Percentiles rank a stretch among this genome's conserved stretches.
Evolutionary conservation across 2,888 invertebrate species (phyloP).

Genomic region (Arrhopalites spinosus): DNA sequence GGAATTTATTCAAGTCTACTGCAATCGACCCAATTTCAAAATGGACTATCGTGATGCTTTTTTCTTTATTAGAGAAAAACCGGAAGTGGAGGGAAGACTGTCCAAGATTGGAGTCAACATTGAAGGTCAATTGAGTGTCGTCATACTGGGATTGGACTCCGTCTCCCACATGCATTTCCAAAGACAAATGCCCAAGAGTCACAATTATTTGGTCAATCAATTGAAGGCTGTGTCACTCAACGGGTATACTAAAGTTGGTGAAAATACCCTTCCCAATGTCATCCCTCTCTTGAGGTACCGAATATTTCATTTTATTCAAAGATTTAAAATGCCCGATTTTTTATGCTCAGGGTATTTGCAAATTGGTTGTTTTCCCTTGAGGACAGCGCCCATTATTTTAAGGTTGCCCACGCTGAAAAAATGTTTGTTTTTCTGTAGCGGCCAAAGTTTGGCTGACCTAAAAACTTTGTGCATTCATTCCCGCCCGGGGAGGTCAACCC

Average conservation of each 20-base stretch:
- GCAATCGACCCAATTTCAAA: constrained; percentile 7
- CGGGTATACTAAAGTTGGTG: constrained; percentile 61
- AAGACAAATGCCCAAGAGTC: constrained; percentile 58
- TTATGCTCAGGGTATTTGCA: too few relatives aligned
- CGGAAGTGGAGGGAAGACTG: background rate
- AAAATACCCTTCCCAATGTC: constrained; percentile 63
- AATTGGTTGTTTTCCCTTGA: too few relatives aligned
- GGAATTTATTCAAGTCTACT: background rate
- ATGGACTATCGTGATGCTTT: constrained; percentile 16
- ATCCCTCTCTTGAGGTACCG: too few relatives aligned
- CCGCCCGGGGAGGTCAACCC: too few relatives aligned
- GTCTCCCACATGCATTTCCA: constrained; percentile 59
- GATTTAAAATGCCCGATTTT: too few relatives aligned
- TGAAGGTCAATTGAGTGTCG: constrained; percentile 55
- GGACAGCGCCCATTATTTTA: too few relatives aligned
- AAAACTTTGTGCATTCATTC: too few relatives aligned
- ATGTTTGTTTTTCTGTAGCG: too few relatives aligned
- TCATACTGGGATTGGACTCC: constrained; percentile 59
- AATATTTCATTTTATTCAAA: too few relatives aligned
- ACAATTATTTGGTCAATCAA: constrained; percentile 55
- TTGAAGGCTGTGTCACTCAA: constrained; percentile 57
- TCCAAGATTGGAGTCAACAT: background rate
- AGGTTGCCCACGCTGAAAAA: too few relatives aligned
- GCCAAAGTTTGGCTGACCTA: too few relatives aligned
- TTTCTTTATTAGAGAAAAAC: constrained; percentile 12